These are phyloP conservation scores for Sparidentex hasta DNA, from an alignment of 2,797 vertebrate genomes.

Conservation along the genomic window DNA sequence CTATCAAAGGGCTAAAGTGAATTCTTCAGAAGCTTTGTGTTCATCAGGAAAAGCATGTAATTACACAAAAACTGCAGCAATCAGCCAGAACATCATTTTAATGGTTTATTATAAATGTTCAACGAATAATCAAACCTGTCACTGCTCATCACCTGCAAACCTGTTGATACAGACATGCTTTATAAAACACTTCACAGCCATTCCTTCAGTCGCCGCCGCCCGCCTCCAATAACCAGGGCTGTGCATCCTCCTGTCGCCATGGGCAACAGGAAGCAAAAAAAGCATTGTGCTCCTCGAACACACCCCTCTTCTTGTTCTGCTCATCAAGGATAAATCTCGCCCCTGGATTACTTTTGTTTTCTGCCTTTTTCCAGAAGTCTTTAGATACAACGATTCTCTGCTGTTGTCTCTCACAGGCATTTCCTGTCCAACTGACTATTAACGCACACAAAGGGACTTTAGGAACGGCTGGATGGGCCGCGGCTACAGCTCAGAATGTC, in stretches of 20 bases:
- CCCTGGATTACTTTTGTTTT: not conserved
- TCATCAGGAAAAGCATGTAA: not conserved
- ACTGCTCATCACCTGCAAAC: not conserved
- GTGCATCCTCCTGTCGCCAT: slow-evolving; percentile 27
- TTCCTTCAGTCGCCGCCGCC: slow-evolving; percentile 1
- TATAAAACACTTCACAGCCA: not conserved
- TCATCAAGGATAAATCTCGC: slow-evolving; percentile 6
- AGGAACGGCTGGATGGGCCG: slow-evolving; percentile 24
- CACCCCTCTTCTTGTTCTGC: slow-evolving; percentile 15
- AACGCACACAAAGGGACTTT: slow-evolving; percentile 27
- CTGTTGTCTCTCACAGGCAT: slow-evolving; percentile 9
- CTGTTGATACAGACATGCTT: not conserved
- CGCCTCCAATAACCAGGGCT: not conserved
- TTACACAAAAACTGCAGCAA: not conserved
- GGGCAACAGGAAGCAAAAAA: slow-evolving; percentile 21
- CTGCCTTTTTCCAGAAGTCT: slow-evolving; percentile 14
- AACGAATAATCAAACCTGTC: not conserved
- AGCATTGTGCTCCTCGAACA: not conserved
- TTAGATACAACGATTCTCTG: slow-evolving; percentile 28
- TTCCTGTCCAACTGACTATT: slow-evolving; percentile 42
- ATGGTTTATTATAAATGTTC: not conserved
- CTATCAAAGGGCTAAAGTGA: not conserved
- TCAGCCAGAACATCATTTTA: not conserved
- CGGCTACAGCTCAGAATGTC: slow-evolving; percentile 31
- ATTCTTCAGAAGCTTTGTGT: not conserved